Evolutionary conservation across 2,888 invertebrate genomes (phyloP).

Genomic region (Phaedon cochleariae): DNA sequence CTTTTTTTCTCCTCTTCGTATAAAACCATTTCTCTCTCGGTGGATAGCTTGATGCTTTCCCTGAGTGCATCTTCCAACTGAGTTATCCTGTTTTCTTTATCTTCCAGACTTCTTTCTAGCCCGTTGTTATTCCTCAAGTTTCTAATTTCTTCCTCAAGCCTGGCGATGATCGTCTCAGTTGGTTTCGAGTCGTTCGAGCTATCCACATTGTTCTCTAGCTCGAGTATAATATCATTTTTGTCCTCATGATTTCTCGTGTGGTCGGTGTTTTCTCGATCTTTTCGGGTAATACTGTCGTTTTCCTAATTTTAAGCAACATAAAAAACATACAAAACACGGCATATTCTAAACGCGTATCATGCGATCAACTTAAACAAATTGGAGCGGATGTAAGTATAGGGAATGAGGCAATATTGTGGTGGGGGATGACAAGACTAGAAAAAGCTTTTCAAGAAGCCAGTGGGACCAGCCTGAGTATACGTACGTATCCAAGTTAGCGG

Average conservation of each 20-base stretch:
- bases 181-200: slow-evolving; percentile 37
- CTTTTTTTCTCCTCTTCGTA: slow-evolving; percentile 72
- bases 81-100: slow-evolving; percentile 72
- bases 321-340: slow-evolving; percentile 39
- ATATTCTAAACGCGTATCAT: slow-evolving; percentile 30
- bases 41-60: slow-evolving; percentile 79
- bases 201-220: slow-evolving; percentile 43
- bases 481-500: slow-evolving; percentile 51
- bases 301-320: slow-evolving; percentile 33
- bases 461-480: slow-evolving; percentile 81
- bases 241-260: slow-evolving; percentile 29
- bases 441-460: slow-evolving; percentile 95
- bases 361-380: slow-evolving; percentile 37
- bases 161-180: slow-evolving; percentile 18
- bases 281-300: slow-evolving; percentile 21
- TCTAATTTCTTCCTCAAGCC: slow-evolving; percentile 38
- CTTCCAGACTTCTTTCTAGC: slow-evolving; percentile 50
- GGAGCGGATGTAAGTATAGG: slow-evolving; percentile 44
- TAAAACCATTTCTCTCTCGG: slow-evolving; percentile 72
- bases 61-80: slow-evolving; percentile 86
- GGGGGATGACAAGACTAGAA: slow-evolving; percentile 70
- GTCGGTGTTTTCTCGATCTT: slow-evolving; percentile 19
- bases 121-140: slow-evolving; percentile 59
- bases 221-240: slow-evolving; percentile 45
- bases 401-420: slow-evolving; percentile 59